Percentiles rank a stretch among this genome's conserved stretches.
phyloP scores from a whole-genome alignment of 2,888 invertebrate species.

The Molorchus minor region DNA sequence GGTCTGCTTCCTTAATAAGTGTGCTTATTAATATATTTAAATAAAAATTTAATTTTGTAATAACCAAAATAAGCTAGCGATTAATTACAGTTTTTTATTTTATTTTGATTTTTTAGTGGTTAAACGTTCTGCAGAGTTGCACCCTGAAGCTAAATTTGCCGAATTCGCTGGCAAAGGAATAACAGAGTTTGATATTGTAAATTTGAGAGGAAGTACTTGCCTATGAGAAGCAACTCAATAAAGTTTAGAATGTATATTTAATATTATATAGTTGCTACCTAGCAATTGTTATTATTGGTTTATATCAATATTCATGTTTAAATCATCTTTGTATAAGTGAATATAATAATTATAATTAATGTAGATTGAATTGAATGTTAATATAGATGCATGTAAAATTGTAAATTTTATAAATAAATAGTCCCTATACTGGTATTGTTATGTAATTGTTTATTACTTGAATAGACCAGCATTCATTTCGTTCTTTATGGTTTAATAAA shows the following conservation, averaged over 20 bases:
- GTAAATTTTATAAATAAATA: constrained; percentile 45
- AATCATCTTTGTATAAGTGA: background rate
- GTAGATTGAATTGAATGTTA: constrained; percentile 5
- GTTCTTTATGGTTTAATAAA: background rate
- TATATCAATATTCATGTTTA: constrained; percentile 6
- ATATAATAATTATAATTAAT: background rate
- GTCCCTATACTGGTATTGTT: constrained; percentile 9
- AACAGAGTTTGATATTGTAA: constrained; percentile 77
- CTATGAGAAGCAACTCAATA: constrained; percentile 60
- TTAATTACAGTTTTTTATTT: constrained; percentile 1
- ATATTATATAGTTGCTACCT: constrained; percentile 22
- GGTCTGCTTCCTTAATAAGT: background rate
- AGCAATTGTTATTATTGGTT: background rate
- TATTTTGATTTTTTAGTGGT: constrained; percentile 52
- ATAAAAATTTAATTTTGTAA: background rate
- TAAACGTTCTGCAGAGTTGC: constrained; percentile 59
- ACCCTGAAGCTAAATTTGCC: constrained; percentile 71
- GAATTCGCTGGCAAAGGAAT: constrained; percentile 81
- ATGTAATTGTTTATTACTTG: constrained; percentile 25
- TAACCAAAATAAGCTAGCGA: no score
- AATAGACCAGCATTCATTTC: background rate
- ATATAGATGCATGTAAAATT: constrained; percentile 38
- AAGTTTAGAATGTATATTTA: constrained; percentile 31
- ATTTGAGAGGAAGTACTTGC: constrained; percentile 71
- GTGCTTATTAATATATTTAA: background rate